Percentiles rank a stretch among this genome's conserved stretches.
These are phyloP conservation scores for Clarias magur DNA, from an alignment of 2,113 vertebrate species.

Conservation along the genomic window DNA sequence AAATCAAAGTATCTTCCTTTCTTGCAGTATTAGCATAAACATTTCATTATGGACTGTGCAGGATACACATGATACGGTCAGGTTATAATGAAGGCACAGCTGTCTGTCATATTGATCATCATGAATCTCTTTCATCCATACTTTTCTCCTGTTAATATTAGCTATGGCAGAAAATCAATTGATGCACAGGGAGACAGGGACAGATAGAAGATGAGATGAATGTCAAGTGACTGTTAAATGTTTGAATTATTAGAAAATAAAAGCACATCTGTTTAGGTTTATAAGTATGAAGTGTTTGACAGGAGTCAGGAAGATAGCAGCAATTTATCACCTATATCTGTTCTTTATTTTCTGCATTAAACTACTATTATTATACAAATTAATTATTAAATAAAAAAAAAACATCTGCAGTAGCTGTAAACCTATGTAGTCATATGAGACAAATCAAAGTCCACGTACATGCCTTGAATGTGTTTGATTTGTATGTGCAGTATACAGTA, in stretches of 20 bases:
- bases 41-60: neutral
- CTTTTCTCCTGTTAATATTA: conserved; percentile 9
- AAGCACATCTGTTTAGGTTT: conserved; percentile 8
- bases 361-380: neutral
- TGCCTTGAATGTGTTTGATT: neutral
- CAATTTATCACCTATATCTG: neutral
- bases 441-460: neutral
- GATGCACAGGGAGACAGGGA: conserved; percentile 24
- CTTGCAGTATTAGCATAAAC: neutral
- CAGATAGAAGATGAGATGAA: conserved; percentile 25
- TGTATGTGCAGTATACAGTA: neutral
- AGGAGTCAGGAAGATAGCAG: neutral
- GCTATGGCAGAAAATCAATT: conserved; percentile 42
- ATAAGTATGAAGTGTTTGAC: neutral
- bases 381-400: neutral
- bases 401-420: neutral
- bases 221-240: conserved; percentile 29
- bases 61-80: neutral
- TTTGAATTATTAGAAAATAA: conserved; percentile 34
- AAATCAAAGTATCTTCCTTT: neutral
- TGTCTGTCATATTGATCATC: conserved; percentile 24
- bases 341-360: conserved; percentile 15
- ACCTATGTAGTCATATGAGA: neutral
- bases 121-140: neutral
- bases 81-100: neutral